Evolutionary conservation across 1,140 invertebrate species (phyloP).

Genomic region (Drosophila bocki): DNA sequence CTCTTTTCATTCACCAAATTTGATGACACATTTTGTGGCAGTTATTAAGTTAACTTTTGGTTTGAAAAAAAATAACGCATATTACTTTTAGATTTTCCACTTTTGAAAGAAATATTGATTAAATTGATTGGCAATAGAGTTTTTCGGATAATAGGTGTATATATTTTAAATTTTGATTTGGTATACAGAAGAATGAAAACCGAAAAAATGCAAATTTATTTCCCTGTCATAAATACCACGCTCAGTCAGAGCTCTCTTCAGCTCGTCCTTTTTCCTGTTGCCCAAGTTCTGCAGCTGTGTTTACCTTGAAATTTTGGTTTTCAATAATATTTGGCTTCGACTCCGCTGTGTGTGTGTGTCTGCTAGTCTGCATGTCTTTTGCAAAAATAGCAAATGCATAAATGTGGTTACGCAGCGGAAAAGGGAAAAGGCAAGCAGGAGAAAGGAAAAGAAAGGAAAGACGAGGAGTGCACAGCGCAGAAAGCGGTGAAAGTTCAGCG

Average conservation of each 20-base stretch:
- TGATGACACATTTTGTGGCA: background rate
- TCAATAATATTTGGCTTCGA: slow-evolving; percentile 77
- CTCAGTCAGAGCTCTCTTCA: slow-evolving; percentile 21
- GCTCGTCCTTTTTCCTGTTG: slow-evolving; percentile 32
- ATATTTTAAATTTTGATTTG: slow-evolving; percentile 5
- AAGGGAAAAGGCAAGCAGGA: slow-evolving; percentile 31
- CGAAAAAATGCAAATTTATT: slow-evolving; percentile 17
- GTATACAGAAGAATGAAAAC: background rate
- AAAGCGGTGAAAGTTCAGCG: slow-evolving; percentile 58
- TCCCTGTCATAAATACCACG: slow-evolving; percentile 27
- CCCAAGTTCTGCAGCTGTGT: slow-evolving; percentile 70
- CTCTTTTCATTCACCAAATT: background rate
- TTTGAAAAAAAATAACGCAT: background rate
- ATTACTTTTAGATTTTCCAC: background rate
- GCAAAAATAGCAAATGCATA: slow-evolving; percentile 80
- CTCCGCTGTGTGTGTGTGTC: slow-evolving; percentile 33
- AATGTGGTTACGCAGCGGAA: slow-evolving; percentile 56
- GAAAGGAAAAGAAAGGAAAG: slow-evolving; percentile 10
- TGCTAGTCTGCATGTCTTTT: slow-evolving; percentile 72
- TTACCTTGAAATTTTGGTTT: slow-evolving; percentile 77
- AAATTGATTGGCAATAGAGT: background rate
- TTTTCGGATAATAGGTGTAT: background rate
- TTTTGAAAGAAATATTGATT: slow-evolving; percentile 1
- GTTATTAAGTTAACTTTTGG: slow-evolving; percentile 1
- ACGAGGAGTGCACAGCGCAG: background rate